Evolutionary conservation across 1,140 invertebrate genomes (phyloP).

Genomic region (Trichonephila clavata): DNA sequence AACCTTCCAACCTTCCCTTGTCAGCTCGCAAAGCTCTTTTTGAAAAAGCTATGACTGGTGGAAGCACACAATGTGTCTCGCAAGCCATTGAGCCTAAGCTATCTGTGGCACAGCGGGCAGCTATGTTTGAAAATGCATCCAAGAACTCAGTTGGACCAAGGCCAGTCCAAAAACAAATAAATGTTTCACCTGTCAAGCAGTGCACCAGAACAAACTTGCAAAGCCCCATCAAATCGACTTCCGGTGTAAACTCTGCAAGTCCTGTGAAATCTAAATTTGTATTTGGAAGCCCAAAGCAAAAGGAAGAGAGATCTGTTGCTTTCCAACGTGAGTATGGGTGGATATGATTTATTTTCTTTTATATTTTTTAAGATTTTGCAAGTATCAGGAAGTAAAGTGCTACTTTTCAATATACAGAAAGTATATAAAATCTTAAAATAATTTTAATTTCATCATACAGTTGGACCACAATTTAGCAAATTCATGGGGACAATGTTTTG

Average conservation of each 20-base stretch:
- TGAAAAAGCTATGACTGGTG: slow-evolving; percentile 78
- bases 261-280: background rate
- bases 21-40: slow-evolving; percentile 80
- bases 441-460: no score
- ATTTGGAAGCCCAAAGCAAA: background rate
- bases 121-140: slow-evolving; percentile 69
- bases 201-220: background rate
- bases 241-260: background rate
- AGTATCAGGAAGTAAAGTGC: no score
- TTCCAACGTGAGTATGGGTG: no score
- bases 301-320: no score
- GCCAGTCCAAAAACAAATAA: background rate
- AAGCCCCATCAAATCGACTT: background rate
- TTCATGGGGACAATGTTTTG: no score
- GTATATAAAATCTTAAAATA: no score
- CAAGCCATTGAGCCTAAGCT: slow-evolving; percentile 28
- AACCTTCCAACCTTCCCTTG: slow-evolving; percentile 78
- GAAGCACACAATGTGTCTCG: background rate
- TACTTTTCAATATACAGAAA: no score
- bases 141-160: background rate
- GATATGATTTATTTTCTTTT: no score
- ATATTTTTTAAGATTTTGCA: no score
- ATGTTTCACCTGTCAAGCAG: background rate
- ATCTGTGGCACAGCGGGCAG: slow-evolving; percentile 74
- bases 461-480: no score